Evolutionary conservation across 2,888 invertebrate species (phyloP), one percentile per base, ranked within the genome.

Genomic region (Pammene fasciana): DNA sequence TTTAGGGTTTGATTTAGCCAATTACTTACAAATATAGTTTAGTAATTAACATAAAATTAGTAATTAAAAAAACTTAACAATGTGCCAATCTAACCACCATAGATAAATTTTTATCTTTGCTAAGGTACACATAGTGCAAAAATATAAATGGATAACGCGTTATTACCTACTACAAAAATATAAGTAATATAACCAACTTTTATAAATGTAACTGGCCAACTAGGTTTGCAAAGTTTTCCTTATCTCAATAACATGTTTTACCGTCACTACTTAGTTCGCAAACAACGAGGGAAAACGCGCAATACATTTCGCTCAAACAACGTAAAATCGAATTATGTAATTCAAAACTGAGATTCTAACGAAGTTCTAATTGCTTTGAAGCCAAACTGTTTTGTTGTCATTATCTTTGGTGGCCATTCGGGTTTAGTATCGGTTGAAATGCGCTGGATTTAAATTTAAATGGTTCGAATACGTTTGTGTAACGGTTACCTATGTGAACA

Each of bases 371-470:
- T 66, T 56, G 26, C 46, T 67, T 68, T 43, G 43, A 56, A 48
- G 41, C 34, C 41, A 48, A 62, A 50, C n/a, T 43, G 52, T 45
- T 46, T 26, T 55, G 61, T 38, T 46, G 13, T n/a, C 26, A 67
- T 61, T 62, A 67, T 61, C 67, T 46, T 60, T 46, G 41, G 56
- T 60, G 10, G 55, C 55, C 61, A 67, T 67, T 50, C 59, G 59
- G 66, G 66, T n/a, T 52, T 52, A 16, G 45, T 16, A 60, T 67
- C 52, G 52, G 13, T 52, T 45, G 34, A 16, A 45, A 34, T n/a
- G 50, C 16, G n/a, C 43, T 9, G 41, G 34, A 14, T 57, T 59
- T 34, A 34, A 60, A 52, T 52, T 67, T 11, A 34, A 50, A 50
- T 59, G 16, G 18, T 13, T 34, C 50, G 59, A 48, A 52, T 52